Evolutionary conservation across 2,113 vertebrate species (phyloP).

Genomic region (Clarias magur): DNA sequence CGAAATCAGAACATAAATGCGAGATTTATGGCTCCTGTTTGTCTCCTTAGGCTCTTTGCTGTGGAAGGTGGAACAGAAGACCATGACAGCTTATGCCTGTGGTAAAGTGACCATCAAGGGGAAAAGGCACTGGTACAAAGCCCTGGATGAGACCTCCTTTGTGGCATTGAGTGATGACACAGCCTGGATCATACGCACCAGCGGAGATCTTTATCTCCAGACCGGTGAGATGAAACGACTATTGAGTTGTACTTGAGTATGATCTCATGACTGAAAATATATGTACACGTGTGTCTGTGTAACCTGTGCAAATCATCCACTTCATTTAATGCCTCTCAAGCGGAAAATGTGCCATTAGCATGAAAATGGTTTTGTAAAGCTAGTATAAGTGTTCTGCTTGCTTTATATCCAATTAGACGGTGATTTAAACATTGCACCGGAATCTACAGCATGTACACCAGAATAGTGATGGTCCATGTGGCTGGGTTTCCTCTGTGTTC

Average conservation of each 20-base stretch:
- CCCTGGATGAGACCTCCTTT: slow-evolving; percentile 85
- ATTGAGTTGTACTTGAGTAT: neutral
- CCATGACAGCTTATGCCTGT: slow-evolving; percentile 92
- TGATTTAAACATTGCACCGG: neutral
- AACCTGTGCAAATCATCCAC: neutral
- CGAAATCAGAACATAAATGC: neutral
- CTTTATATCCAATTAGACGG: neutral
- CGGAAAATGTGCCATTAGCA: neutral
- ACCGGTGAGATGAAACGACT: slow-evolving; percentile 72
- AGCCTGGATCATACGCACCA: slow-evolving; percentile 93
- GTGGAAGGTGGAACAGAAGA: slow-evolving; percentile 98
- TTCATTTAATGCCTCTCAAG: neutral
- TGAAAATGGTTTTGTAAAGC: neutral
- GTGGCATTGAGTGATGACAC: slow-evolving; percentile 90
- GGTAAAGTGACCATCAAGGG: slow-evolving; percentile 91
- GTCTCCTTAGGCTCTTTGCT: slow-evolving; percentile 81
- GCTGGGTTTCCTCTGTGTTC: too few species aligned
- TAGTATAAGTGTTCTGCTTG: neutral
- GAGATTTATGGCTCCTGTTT: neutral
- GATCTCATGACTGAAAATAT: neutral
- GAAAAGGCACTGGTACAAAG: slow-evolving; percentile 96
- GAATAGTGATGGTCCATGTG: neutral
- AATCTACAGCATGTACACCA: neutral
- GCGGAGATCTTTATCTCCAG: slow-evolving; percentile 93
- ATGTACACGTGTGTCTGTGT: slow-evolving; percentile 5